These are phyloP conservation scores for Penaeus japonicus DNA, from an alignment of 1,140 invertebrate species.

Conservation along the genomic window DNA sequence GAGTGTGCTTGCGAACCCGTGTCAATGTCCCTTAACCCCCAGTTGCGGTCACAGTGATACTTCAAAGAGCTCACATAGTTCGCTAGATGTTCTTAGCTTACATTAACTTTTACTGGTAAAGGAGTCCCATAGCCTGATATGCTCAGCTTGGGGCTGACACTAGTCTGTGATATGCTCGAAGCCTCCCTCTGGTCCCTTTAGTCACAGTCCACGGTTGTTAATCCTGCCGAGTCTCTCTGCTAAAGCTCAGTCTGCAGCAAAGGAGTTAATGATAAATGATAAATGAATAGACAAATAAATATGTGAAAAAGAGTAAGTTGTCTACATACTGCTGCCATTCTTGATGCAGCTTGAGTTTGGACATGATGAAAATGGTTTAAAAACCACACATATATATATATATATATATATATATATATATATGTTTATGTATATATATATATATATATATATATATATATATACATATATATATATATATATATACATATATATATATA, in stretches of 20 bases:
- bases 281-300: no score
- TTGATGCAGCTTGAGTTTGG: no score
- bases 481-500: not conserved
- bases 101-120: conserved; percentile 29
- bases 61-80: conserved; percentile 13
- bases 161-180: conserved; percentile 52
- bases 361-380: no score
- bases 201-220: conserved; percentile 28
- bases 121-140: conserved; percentile 41
- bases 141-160: conserved; percentile 34
- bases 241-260: no score
- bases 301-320: no score
- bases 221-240: conserved; percentile 8
- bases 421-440: not conserved
- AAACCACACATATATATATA: no score
- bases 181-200: conserved; percentile 34
- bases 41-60: conserved; percentile 21
- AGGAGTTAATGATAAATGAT: no score
- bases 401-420: no score
- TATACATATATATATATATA: not conserved
- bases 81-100: conserved; percentile 37
- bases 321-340: no score
- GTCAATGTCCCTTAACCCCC: not conserved
- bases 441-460: not conserved
- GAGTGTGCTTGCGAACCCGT: not conserved